phyloP scores from a whole-genome alignment of 2,888 invertebrate species.

The Odontocerum albicorne region DNA sequence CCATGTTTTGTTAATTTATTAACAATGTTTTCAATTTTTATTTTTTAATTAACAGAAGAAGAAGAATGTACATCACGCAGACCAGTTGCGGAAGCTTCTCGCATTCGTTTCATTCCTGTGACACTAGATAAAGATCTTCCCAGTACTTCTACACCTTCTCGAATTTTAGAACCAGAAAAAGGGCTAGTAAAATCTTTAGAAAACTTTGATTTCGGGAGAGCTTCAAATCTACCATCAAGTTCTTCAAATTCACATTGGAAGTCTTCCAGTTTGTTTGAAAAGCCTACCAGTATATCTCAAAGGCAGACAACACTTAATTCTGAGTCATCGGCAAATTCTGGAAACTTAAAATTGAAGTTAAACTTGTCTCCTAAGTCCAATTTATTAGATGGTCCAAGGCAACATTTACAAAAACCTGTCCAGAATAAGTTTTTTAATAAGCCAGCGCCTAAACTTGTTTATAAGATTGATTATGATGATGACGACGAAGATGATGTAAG shows the following conservation, averaged over 20 bases:
- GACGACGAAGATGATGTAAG: conserved; percentile 44
- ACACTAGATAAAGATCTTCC: conserved; percentile 48
- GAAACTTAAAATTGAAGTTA: too few species aligned
- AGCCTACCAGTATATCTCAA: conserved; percentile 39
- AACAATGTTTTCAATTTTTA: background rate
- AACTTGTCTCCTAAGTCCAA: too few species aligned
- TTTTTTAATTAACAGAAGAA: conserved; percentile 19
- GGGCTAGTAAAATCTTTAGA: background rate
- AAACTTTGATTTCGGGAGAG: conserved; percentile 36
- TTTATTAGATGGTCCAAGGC: too few species aligned
- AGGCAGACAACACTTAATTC: background rate
- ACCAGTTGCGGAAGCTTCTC: conserved; percentile 41
- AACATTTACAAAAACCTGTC: too few species aligned
- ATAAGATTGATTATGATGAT: too few species aligned
- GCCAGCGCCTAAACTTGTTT: too few species aligned
- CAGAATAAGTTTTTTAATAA: too few species aligned
- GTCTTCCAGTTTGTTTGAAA: too few species aligned
- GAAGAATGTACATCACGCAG: conserved; percentile 44
- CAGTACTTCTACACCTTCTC: conserved; percentile 54
- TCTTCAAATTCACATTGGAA: conserved; percentile 43
- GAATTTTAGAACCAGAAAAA: background rate
- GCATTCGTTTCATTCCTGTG: conserved; percentile 52
- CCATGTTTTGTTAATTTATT: too few species aligned
- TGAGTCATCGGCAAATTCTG: too few species aligned
- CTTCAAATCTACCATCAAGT: conserved; percentile 43